These are phyloP conservation scores for Struthidea cinerea DNA, from an alignment of 2,113 vertebrate genomes.

Conservation along the genomic window DNA sequence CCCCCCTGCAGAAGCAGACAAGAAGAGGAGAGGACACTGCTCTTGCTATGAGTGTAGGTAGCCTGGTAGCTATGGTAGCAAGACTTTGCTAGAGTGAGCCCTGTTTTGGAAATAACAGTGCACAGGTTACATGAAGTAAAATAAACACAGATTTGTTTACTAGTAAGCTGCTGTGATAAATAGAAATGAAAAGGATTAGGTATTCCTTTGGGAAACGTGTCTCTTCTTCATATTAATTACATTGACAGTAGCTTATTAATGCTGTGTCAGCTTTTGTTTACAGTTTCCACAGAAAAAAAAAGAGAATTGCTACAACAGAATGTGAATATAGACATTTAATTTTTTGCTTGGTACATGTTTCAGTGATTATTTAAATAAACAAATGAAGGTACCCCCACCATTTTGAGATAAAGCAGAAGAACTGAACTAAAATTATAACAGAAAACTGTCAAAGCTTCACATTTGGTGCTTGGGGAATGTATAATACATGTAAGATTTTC, in stretches of 20 bases:
- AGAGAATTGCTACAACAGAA: background rate
- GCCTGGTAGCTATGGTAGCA: slow-evolving; percentile 32
- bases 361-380: background rate
- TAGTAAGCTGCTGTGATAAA: background rate
- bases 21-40: background rate
- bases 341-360: background rate
- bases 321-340: background rate
- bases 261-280: slow-evolving; percentile 23
- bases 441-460: background rate
- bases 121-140: background rate
- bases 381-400: background rate
- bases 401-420: background rate
- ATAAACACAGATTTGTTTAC: slow-evolving; percentile 25
- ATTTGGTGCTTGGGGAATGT: background rate
- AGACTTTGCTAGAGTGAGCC: background rate
- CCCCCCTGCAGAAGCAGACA: background rate
- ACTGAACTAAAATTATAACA: background rate
- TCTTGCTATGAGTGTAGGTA: background rate
- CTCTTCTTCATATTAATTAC: slow-evolving; percentile 3
- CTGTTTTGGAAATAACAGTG: background rate
- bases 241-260: background rate
- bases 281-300: background rate
- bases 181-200: background rate
- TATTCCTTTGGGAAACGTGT: background rate
- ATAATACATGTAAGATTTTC: background rate